Evolutionary conservation across 2,888 invertebrate species (phyloP), one percentile per base, ranked within the genome.

Genomic region (Isotomurus palustris): DNA sequence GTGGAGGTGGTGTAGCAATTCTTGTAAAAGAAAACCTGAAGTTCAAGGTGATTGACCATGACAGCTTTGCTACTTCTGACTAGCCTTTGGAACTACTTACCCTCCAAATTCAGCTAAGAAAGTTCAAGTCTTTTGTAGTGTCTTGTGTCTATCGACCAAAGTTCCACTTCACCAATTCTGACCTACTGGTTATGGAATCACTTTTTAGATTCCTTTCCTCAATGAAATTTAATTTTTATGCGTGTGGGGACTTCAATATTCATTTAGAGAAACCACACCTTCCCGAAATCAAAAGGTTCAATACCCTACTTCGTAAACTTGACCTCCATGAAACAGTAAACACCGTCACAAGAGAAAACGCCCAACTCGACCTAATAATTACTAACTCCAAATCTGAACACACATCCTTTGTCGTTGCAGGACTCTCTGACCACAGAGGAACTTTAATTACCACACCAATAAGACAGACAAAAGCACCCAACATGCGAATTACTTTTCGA

Each of bases 221-320:
- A 5, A 3, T 17, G 14, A 28, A 28, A 14, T 3, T 27, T 8
- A 6, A 6, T 6, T 45, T 45, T 28, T 45, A 27, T 45, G n/a
- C 19, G 3, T 45, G 45, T 27, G 45, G 45, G n/a, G 45, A 45
- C 24, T 45, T 17, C 29, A 45, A 45, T 27, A 49, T 49, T 32
- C 49, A 49, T 24, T 12, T 49, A 10, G 49, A 49, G 22, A 17
- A 49, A 3, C 4, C 12, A 4, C 12, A 5, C 3, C 5, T 19
- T 19, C 12, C 35, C 4, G 4, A 3, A 14, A 19, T 35, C 4
- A 12, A 14, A n/a, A 29, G 21, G 35, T 35, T 49, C 29, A 49
- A 49, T 12, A 14, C 22, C 3, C 5, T 49, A 21, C 22, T 49
- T 21, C 17, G 22, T 19, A 29, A 21, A 32, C 14, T 17, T 19